These are phyloP conservation scores for Parnassius glacialis DNA, from an alignment of 2,888 invertebrate species.

Conservation along the genomic window DNA sequence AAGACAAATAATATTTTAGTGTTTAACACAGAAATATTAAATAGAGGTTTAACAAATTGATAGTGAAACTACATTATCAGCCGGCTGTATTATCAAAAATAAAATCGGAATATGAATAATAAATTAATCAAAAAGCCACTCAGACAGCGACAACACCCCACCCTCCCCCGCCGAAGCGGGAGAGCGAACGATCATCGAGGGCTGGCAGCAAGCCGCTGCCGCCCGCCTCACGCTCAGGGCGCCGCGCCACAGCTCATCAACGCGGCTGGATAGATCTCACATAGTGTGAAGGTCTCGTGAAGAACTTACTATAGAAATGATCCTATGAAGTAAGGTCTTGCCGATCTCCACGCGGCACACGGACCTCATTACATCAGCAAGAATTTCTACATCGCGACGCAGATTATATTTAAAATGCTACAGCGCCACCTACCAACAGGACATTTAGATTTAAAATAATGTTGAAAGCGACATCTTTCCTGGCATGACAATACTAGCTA, in stretches of 20 bases:
- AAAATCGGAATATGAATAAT: no score
- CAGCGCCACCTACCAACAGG: no score
- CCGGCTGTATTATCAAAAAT: no score
- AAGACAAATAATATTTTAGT: no score
- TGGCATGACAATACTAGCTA: no score
- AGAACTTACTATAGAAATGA: constrained; percentile 22
- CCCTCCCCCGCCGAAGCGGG: constrained; percentile 8
- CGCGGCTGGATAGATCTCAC: constrained; percentile 21
- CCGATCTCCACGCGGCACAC: no score
- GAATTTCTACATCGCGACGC: background rate
- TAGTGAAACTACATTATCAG: no score
- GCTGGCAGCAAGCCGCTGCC: constrained; percentile 19
- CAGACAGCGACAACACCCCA: constrained; percentile 20
- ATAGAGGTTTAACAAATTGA: no score
- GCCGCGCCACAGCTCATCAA: constrained; percentile 15
- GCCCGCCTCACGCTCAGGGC: constrained; percentile 25
- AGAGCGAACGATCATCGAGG: constrained; percentile 23
- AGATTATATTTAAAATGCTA: background rate
- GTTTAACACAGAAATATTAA: no score
- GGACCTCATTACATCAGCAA: background rate
- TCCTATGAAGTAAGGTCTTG: constrained; percentile 19
- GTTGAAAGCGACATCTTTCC: no score
- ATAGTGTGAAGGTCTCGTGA: constrained; percentile 23
- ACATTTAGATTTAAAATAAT: no score
- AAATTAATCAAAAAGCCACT: constrained; percentile 9